phyloP scores from a whole-genome alignment of 2,797 vertebrate genomes.

The Rhincodon typus region DNA sequence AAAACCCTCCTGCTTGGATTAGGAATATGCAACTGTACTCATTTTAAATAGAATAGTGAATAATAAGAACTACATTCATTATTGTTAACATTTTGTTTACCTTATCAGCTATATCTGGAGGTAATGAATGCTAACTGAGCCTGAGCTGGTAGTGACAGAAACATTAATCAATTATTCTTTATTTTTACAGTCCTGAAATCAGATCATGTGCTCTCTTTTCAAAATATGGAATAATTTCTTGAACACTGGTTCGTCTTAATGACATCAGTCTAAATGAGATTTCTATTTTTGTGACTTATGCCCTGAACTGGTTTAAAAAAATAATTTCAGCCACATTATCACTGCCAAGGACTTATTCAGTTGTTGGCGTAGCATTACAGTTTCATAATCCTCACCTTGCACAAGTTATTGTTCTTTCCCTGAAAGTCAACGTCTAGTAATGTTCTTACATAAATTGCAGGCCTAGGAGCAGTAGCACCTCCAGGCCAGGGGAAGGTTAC shows the following conservation, averaged over 20 bases:
- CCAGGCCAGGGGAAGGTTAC: no score
- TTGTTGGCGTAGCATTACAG: not conserved
- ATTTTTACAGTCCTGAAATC: not conserved
- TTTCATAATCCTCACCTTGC: not conserved
- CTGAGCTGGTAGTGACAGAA: not conserved
- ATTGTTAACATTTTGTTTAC: not conserved
- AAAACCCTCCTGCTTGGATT: not conserved
- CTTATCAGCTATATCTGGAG: not conserved
- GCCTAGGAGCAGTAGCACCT: no score
- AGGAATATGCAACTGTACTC: not conserved
- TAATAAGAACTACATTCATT: not conserved
- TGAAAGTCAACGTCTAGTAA: not conserved
- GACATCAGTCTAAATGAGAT: not conserved
- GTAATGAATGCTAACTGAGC: not conserved
- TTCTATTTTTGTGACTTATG: not conserved
- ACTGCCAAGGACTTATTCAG: not conserved
- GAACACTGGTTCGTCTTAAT: not conserved
- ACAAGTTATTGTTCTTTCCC: not conserved
- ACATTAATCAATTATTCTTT: not conserved
- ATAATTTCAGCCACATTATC: not conserved
- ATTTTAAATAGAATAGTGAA: not conserved
- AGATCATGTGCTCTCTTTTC: not conserved
- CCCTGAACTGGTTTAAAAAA: not conserved
- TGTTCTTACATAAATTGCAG: not conserved
- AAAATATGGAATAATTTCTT: not conserved